These are phyloP conservation scores for Australoheros facetus DNA, from an alignment of 2,797 vertebrate species.

Conservation along the genomic window DNA sequence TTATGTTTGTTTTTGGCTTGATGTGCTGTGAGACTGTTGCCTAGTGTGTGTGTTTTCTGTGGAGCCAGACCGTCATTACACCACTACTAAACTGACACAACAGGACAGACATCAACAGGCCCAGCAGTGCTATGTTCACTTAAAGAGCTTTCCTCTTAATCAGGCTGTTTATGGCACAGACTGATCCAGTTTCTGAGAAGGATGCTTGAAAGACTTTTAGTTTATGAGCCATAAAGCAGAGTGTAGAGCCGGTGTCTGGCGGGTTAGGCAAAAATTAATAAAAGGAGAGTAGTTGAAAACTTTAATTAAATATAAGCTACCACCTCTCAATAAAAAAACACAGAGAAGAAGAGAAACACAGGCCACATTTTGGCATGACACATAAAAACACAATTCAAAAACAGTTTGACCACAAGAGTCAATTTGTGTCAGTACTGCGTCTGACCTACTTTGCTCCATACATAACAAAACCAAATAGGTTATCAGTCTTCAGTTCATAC, in stretches of 20 bases:
- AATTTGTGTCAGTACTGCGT: not conserved
- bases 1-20: conserved; percentile 39
- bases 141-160: conserved; percentile 56
- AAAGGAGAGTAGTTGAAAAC: not conserved
- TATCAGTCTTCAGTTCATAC: not conserved
- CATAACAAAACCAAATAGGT: not conserved
- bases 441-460: conserved; percentile 12
- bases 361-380: not conserved
- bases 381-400: not conserved
- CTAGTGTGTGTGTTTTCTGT: not conserved
- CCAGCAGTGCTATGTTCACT: conserved; percentile 1
- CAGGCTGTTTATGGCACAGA: conserved; percentile 43
- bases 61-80: conserved; percentile 35
- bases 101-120: conserved; percentile 40
- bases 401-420: not conserved
- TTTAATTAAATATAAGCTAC: not conserved
- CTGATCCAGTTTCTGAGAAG: conserved; percentile 29
- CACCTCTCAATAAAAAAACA: not conserved
- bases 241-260: not conserved
- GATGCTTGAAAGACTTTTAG: conserved; percentile 21
- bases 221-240: not conserved
- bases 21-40: not conserved
- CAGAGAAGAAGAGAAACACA: not conserved
- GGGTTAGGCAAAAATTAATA: not conserved
- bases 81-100: conserved; percentile 36